These are phyloP conservation scores for Cairina moschata DNA, from an alignment of 2,113 vertebrate genomes.

Conservation along the genomic window DNA sequence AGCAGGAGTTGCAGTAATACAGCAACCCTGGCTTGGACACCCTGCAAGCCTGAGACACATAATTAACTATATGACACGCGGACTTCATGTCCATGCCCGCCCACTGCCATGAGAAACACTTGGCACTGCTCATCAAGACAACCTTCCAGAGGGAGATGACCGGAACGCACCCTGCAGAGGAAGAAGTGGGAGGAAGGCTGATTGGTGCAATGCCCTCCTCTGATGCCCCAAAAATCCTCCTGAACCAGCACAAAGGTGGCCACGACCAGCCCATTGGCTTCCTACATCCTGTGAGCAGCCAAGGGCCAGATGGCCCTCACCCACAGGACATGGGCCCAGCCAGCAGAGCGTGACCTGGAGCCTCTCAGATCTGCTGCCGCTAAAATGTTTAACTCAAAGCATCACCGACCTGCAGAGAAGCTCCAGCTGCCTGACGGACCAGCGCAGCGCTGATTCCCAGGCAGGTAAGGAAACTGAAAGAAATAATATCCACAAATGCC, in stretches of 20 bases:
- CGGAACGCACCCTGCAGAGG: background rate
- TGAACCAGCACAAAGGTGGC: background rate
- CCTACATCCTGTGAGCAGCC: background rate
- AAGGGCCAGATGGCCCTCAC: background rate
- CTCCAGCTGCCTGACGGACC: background rate
- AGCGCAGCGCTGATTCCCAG: no score
- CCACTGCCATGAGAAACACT: background rate
- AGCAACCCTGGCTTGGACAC: background rate
- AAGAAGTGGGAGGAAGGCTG: background rate
- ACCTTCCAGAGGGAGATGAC: background rate
- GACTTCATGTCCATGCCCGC: background rate
- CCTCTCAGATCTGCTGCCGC: background rate
- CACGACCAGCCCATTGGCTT: background rate
- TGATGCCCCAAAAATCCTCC: no score
- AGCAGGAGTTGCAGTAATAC: background rate
- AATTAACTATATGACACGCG: background rate
- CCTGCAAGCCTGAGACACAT: no score
- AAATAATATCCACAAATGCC: accelerated
- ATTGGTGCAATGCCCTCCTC: background rate
- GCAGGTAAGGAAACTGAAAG: background rate
- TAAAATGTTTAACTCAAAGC: background rate
- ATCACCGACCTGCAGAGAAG: background rate
- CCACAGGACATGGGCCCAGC: no score
- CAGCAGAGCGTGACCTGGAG: background rate
- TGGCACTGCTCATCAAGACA: background rate